Conservation (phyloP, 2,797 vertebrate species). For the Uromys caudimaculatus region DNA sequence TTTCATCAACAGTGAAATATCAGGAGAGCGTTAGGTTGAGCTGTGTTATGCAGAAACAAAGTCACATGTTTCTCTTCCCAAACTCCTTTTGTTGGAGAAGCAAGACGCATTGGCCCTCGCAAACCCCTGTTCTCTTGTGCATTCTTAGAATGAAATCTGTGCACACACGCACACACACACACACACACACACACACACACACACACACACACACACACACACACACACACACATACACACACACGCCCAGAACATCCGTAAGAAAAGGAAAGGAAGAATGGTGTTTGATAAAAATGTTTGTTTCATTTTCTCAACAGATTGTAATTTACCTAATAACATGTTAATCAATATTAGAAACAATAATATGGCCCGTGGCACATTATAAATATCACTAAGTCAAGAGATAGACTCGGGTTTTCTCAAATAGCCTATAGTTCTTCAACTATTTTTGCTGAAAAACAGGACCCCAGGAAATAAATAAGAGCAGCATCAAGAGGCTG, state of each 20-base stretch:
- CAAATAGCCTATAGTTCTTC: background rate
- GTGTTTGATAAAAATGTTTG: conserved; percentile 28
- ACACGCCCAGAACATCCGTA: background rate
- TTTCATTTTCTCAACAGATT: conserved; percentile 55
- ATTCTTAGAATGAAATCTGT: background rate
- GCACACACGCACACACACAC: accelerated
- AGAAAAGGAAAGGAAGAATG: background rate
- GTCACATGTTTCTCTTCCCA: background rate
- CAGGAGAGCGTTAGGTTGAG: background rate
- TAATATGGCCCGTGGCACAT: background rate
- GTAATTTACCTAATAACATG: background rate
- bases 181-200: background rate
- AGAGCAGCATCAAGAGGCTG: background rate
- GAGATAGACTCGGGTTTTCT: background rate
- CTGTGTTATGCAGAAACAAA: background rate
- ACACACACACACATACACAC: background rate
- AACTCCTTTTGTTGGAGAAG: background rate
- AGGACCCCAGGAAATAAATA: background rate
- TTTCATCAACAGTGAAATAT: background rate
- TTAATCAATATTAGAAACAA: background rate
- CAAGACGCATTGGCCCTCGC: background rate
- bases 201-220: background rate
- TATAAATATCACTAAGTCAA: background rate
- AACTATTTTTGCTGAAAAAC: conserved; percentile 11
- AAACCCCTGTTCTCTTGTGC: too few relatives aligned